Evolutionary conservation across 2,113 vertebrate species (phyloP).

Genomic region (Machaerirhynchus nigripectus): DNA sequence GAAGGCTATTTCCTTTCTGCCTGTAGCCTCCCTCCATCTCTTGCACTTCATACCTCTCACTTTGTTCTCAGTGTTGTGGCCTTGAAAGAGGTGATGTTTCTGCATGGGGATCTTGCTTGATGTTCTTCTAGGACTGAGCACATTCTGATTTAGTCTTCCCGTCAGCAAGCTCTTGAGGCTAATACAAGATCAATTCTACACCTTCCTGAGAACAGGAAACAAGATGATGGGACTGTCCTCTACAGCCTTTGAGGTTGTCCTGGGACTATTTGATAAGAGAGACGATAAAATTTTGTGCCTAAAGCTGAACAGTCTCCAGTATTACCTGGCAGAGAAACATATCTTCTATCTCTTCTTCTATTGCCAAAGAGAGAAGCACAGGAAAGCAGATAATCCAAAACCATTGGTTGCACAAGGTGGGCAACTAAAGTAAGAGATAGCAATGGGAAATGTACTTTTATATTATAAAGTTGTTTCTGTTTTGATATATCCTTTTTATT

Average conservation of each 20-base stretch:
- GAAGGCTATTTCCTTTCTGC: background rate
- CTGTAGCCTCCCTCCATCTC: background rate
- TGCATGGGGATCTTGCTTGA: background rate
- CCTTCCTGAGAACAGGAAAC: background rate
- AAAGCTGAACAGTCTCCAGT: background rate
- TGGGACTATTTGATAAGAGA: background rate
- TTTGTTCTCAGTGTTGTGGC: background rate
- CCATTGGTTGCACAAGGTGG: background rate
- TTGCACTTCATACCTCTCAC: rapidly evolving
- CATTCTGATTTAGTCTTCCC: background rate
- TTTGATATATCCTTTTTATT: background rate
- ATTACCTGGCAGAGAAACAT: background rate
- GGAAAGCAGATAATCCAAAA: background rate
- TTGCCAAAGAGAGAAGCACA: background rate
- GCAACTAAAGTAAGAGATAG: background rate
- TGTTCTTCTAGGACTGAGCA: background rate
- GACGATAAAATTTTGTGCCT: background rate
- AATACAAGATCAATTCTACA: background rate
- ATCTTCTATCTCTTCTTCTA: background rate
- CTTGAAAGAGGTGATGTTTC: background rate
- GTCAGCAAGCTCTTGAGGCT: background rate
- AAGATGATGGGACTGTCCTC: background rate
- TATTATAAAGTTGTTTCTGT: background rate
- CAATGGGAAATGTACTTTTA: background rate
- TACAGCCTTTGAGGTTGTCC: background rate